Conservation (phyloP, 1,140 invertebrate species). For the Plectrocnemia conspersa region DNA sequence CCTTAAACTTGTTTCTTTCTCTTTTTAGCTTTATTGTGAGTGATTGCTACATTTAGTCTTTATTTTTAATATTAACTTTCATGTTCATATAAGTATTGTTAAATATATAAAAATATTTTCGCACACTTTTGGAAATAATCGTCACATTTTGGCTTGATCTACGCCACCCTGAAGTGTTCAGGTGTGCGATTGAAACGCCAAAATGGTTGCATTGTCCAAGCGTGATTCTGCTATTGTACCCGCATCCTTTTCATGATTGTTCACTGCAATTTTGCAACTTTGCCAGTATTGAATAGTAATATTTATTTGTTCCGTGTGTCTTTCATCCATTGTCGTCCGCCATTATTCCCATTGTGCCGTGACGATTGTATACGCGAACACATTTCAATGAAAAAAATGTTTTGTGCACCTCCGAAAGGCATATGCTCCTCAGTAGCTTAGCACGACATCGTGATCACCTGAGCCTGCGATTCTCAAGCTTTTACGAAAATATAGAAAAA, state of each 20-base stretch:
- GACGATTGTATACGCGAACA: constrained; percentile 34
- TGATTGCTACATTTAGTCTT: too few relatives aligned
- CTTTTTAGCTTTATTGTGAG: too few relatives aligned
- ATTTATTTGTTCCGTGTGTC: constrained; percentile 36
- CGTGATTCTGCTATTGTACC: constrained; percentile 33
- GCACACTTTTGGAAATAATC: too few relatives aligned
- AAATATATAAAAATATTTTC: too few relatives aligned
- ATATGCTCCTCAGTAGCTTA: constrained; percentile 4
- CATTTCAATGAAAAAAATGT: constrained; percentile 25
- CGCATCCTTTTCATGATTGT: constrained; percentile 10
- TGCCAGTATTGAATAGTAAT: constrained; percentile 34
- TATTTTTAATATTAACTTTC: too few relatives aligned
- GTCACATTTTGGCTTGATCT: too few relatives aligned
- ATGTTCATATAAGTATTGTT: too few relatives aligned
- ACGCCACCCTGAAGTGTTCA: constrained; percentile 30
- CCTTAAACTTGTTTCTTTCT: too few relatives aligned
- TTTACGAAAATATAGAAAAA: too few relatives aligned
- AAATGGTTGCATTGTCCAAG: constrained; percentile 33
- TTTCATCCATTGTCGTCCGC: constrained; percentile 31
- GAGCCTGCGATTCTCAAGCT: too few relatives aligned
- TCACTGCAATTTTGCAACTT: constrained; percentile 32
- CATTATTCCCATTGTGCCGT: constrained; percentile 31
- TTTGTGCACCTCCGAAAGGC: constrained; percentile 27
- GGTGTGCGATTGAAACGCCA: constrained; percentile 34
- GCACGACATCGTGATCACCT: constrained; percentile 4